Base-by-base conservation (phyloP, 1,140 invertebrate genomes). In the Xylocopa sonorina region DNA sequence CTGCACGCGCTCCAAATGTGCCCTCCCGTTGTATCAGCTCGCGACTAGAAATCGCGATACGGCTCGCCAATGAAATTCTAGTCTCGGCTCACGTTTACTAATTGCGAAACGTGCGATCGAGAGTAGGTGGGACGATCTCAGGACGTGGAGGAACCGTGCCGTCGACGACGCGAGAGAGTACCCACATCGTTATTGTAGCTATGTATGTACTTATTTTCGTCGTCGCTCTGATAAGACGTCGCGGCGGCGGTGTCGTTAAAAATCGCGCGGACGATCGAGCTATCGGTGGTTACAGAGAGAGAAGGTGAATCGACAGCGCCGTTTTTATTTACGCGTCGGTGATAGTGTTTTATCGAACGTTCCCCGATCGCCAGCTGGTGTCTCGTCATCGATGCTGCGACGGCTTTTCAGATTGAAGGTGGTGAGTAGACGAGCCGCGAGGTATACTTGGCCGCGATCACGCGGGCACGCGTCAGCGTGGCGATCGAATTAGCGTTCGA, bases 321-420 rank as follows among this genome's bases (percentile, higher is more conserved):
- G n/a, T n/a, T n/a, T n/a, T n/a, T n/a, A n/a, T n/a, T 43, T 1
- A 7, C 12, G 34, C 53, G 27, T 41, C 16, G 18, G 38, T 41
- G 51, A 10, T 9, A 27, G 55, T 27, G 27, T 6, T 24, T n/a
- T 21, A 32, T 58, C 57, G 34, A 53, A 48, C 69, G 27, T 60
- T 46, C 69, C 57, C 34, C 6, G 41, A 63, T 46, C 57, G 3
- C 43, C 72, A 34, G 29, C 12, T 62, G 67, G 12, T 27, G 43
- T 43, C 18, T 21, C 29, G 67, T 74, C 53, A 51, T 24, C 63
- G 32, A 89, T 90, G 89, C 67, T 90, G 64, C 85, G 84, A 77
- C 81, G 84, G 60, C 71, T 90, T 27, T 80, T 82, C 79, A 84
- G 73, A 79, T 72, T 83, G 34, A 89, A 87, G 46, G 63, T 60